These are phyloP conservation scores for Tortrix viridana DNA, from an alignment of 2,888 invertebrate genomes.

Conservation along the genomic window DNA sequence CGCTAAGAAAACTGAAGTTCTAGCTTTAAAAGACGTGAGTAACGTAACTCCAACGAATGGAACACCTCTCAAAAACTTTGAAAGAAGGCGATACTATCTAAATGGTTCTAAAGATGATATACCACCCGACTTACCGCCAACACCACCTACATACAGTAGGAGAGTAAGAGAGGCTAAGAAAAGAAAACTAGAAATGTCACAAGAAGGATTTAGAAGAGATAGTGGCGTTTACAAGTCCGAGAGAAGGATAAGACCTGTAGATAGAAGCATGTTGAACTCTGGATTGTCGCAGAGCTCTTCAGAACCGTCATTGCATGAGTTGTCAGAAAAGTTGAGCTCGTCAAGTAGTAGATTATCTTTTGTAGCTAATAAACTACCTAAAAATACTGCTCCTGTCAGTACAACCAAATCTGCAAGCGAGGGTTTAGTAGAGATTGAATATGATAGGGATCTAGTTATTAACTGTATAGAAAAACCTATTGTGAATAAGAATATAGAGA, in stretches of 20 bases:
- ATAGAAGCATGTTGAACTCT: slow-evolving; percentile 56
- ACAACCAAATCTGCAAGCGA: slow-evolving; percentile 76
- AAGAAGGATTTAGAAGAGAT: slow-evolving; percentile 66
- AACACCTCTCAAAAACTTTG: slow-evolving; percentile 67
- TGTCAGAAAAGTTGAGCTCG: slow-evolving; percentile 68
- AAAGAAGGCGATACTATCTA: slow-evolving; percentile 61
- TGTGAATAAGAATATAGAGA: slow-evolving; percentile 57
- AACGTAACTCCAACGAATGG: slow-evolving; percentile 84
- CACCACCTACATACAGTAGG: slow-evolving; percentile 76
- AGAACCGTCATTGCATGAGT: slow-evolving; percentile 71
- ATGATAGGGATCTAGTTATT: slow-evolving; percentile 74
- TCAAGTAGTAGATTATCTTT: slow-evolving; percentile 63
- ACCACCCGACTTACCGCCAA: slow-evolving; percentile 68
- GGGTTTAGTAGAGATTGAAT: slow-evolving; percentile 84
- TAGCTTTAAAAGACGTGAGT: slow-evolving; percentile 84
- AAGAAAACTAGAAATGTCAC: slow-evolving; percentile 76
- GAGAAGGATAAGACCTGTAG: slow-evolving; percentile 63
- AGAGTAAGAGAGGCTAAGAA: slow-evolving; percentile 79
- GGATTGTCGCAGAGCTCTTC: slow-evolving; percentile 71
- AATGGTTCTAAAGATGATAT: slow-evolving; percentile 65
- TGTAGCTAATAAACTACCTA: slow-evolving; percentile 51
- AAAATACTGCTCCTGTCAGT: slow-evolving; percentile 57
- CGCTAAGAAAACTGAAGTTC: slow-evolving; percentile 77
- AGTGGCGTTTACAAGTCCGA: slow-evolving; percentile 72
- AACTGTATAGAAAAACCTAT: slow-evolving; percentile 73